Evolutionary conservation across 2,888 invertebrate genomes (phyloP), one percentile per base, ranked within the genome.

Genomic region (Ligdia adustata): DNA sequence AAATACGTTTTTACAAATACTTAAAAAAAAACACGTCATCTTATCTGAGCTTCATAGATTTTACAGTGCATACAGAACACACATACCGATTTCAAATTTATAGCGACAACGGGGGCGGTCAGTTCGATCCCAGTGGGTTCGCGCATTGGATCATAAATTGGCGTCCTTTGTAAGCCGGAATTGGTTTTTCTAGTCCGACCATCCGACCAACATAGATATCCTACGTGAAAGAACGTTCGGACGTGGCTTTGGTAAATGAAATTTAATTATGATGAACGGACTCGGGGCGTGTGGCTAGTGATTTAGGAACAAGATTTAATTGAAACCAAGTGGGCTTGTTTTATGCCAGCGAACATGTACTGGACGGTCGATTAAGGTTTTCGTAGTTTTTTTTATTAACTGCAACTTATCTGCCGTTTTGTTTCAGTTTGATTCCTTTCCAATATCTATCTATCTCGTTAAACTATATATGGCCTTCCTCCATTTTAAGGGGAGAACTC

Each of bases 111-210:
- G 12, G 49, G n/a, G n/a, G n/a, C 27, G 46, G 58, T 49, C 41
- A 55, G 48, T 26, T 35, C 41, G 40, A 31, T 43, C 54, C 52
- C 45, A 39, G 12, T 51, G 69, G 70, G 60, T 64, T 68, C 59
- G 62, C 69, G 72, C 69, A 66, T 61, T 64, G 67, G 64, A 66
- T 72, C 79, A 79, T 79, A 79, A 81, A 82, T 82, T 81, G 82
- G 68, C 68, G 55, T 68, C 75, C 72, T 79, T 83, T 83, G 82
- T 83, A 66, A 53, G 62, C 44, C 66, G 76, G 68, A 79, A 82
- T 83, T 82, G 82, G 76, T 82, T 83, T 80, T 82, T 77, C 74
- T 76, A 73, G 68, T 70, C 27, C 44, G 24, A 70, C 72, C 66
- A 40, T 26, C 35, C 70, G 66, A 66, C 67, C 35, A 67, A 65